Conservation (phyloP, 2,113 vertebrate genomes). For the Crotalus tigris region DNA sequence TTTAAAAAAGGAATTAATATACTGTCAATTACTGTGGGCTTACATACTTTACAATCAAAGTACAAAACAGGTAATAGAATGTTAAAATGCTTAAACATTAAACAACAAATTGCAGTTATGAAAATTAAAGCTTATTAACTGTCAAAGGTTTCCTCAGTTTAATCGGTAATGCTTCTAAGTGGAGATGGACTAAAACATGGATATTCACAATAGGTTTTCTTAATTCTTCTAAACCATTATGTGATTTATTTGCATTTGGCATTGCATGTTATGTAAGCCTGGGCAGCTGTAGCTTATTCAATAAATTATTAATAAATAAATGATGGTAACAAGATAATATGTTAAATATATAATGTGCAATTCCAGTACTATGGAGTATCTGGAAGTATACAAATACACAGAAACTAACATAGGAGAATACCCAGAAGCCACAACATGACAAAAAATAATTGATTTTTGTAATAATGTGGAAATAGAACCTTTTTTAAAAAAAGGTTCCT, state of each 20-base stretch:
- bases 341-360: background rate
- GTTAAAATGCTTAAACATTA: background rate
- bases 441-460: background rate
- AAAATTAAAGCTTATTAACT: background rate
- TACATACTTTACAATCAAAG: background rate
- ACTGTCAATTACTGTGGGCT: background rate
- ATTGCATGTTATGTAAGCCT: background rate
- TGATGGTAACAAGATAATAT: background rate
- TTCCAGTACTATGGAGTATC: background rate
- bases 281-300: background rate
- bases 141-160: background rate
- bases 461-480: background rate
- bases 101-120: background rate
- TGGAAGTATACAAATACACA: background rate
- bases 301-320: background rate
- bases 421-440: background rate
- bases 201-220: background rate
- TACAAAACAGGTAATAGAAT: background rate
- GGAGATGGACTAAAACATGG: background rate
- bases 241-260: background rate
- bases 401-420: background rate
- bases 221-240: background rate
- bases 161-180: background rate
- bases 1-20: background rate
- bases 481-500: background rate